Evolutionary conservation across 2,113 vertebrate species (phyloP).

Genomic region (Lagopus leucura): DNA sequence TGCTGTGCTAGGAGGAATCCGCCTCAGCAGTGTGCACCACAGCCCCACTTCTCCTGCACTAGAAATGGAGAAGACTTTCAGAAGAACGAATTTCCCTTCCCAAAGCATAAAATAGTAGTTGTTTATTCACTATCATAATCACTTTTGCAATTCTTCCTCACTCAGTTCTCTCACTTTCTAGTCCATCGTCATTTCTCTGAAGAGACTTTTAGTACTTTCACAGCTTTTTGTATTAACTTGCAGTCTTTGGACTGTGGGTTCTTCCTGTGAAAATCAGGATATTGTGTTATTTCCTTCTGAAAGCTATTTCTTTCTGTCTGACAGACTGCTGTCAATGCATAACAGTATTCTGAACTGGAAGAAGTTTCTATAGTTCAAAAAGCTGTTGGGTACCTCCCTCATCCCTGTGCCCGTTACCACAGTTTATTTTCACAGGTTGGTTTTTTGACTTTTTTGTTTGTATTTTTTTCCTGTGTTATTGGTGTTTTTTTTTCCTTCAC

Average conservation of each 20-base stretch:
- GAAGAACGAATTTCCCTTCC: not conserved
- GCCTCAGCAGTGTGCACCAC: not conserved
- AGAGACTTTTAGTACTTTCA: not conserved
- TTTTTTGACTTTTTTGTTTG: not conserved
- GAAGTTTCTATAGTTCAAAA: not conserved
- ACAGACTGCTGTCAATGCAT: not conserved
- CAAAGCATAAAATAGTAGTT: not conserved
- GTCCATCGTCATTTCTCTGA: not conserved
- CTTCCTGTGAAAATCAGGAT: not conserved
- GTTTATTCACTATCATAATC: not conserved
- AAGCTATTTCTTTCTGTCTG: not conserved
- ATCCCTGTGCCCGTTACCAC: not conserved
- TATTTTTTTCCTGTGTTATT: not conserved
- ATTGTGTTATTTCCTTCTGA: not conserved
- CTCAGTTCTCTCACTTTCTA: rapidly evolving
- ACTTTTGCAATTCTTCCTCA: not conserved
- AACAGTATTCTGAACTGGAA: constrained; percentile 16
- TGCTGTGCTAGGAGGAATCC: not conserved
- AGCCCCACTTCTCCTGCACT: not conserved
- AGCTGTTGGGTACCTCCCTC: not conserved
- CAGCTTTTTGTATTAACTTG: not conserved
- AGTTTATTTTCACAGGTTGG: constrained; percentile 5
- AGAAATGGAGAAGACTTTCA: not conserved
- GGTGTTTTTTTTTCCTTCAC: not conserved
- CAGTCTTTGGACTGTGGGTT: not conserved